Percentiles rank a stretch among this genome's conserved stretches.
phyloP scores from a whole-genome alignment of 1,140 invertebrate species.

The Drosophila saltans region DNA sequence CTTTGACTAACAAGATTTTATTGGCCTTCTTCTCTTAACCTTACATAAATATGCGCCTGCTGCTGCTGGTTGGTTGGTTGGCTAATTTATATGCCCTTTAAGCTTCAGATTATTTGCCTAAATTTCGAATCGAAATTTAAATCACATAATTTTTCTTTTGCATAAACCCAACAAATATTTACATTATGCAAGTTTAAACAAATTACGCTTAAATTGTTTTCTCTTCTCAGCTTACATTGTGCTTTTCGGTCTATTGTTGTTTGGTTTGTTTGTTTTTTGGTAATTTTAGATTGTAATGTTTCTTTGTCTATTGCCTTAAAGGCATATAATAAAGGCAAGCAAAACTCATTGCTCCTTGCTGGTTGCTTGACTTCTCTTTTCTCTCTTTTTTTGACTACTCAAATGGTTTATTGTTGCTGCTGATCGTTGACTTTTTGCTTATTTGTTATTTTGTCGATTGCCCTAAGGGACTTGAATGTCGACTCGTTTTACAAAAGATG shows the following conservation, averaged over 20 bases:
- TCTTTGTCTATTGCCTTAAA: background rate
- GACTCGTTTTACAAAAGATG: slow-evolving; percentile 24
- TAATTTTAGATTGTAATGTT: background rate
- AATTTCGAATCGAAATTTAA: slow-evolving; percentile 10
- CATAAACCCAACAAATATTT: slow-evolving; percentile 27
- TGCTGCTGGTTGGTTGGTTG: background rate
- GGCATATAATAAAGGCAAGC: background rate
- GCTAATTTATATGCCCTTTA: slow-evolving; percentile 25
- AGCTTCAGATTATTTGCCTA: slow-evolving; percentile 5
- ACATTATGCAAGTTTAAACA: slow-evolving; percentile 5
- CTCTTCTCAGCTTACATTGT: no score
- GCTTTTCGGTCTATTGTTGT: background rate
- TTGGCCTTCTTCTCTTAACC: slow-evolving; percentile 24
- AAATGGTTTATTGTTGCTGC: slow-evolving; percentile 34
- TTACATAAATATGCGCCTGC: no score
- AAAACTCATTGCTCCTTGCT: background rate
- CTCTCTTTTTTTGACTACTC: slow-evolving; percentile 5
- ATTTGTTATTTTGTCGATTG: slow-evolving; percentile 19
- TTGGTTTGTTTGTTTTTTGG: slow-evolving; percentile 3
- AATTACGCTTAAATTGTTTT: background rate
- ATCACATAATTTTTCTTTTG: background rate
- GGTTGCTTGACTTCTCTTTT: slow-evolving; percentile 6
- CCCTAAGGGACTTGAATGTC: slow-evolving; percentile 30
- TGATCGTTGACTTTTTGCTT: slow-evolving; percentile 31
- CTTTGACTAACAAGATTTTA: slow-evolving; percentile 41